These are phyloP conservation scores for Serranochromis macrocephalus DNA, from an alignment of 2,113 vertebrate genomes.

Conservation along the genomic window DNA sequence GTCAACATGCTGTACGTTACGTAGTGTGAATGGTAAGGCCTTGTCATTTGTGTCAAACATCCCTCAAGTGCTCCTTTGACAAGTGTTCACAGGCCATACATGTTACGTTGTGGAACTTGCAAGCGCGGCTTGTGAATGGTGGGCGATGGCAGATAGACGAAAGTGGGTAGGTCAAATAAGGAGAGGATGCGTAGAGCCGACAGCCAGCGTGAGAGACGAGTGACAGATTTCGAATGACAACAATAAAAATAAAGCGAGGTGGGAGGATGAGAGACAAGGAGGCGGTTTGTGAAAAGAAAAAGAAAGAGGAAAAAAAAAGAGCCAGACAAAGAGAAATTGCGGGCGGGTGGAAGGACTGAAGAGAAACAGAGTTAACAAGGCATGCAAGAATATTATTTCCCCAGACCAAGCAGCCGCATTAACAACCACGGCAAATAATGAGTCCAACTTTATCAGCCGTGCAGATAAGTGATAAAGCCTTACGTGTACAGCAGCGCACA, in stretches of 20 bases:
- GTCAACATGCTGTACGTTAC: not conserved
- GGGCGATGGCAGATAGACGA: not conserved
- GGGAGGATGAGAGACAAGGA: not conserved
- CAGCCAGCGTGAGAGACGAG: not conserved
- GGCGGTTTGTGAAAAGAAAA: not conserved
- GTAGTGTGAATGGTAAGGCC: not conserved
- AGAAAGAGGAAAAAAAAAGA: not conserved
- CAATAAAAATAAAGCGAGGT: not conserved
- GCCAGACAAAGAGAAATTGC: not conserved
- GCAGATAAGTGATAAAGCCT: slow-evolving; percentile 25
- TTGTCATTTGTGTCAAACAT: slow-evolving; percentile 33
- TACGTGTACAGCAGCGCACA: not conserved
- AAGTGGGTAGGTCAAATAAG: slow-evolving; percentile 5
- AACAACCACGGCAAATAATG: slow-evolving; percentile 38
- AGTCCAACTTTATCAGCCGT: slow-evolving; percentile 23
- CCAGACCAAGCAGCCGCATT: not conserved
- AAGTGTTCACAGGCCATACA: slow-evolving; percentile 1
- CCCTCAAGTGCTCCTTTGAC: slow-evolving; percentile 12
- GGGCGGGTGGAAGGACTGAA: not conserved
- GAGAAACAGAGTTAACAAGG: slow-evolving; percentile 30
- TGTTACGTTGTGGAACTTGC: not conserved
- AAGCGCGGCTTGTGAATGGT: not conserved
- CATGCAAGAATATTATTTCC: slow-evolving; percentile 26
- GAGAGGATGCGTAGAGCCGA: not conserved
- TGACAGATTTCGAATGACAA: not conserved